These are phyloP conservation scores for Aptenodytes forsteri DNA, from an alignment of 2,113 vertebrate genomes.

Conservation along the genomic window DNA sequence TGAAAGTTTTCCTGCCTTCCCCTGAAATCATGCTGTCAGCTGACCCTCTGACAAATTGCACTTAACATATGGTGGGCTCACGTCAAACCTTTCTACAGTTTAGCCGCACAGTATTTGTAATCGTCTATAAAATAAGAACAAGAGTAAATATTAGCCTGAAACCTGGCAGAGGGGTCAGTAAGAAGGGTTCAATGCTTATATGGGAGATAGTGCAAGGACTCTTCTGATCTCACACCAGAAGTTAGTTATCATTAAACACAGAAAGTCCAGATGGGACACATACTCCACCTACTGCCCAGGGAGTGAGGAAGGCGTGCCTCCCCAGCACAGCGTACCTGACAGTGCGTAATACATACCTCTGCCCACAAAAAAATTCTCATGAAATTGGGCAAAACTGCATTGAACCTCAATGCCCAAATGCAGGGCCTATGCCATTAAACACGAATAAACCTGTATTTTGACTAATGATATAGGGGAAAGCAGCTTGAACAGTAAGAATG, in stretches of 20 bases:
- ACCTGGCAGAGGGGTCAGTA: background rate
- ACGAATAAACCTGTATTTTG: background rate
- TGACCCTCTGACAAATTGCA: background rate
- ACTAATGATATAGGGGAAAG: background rate
- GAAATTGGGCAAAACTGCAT: background rate
- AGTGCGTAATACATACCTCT: background rate
- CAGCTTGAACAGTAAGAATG: background rate
- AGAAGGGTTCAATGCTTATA: background rate
- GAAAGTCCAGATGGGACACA: background rate
- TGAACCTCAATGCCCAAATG: background rate
- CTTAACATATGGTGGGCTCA: background rate
- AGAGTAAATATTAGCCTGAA: background rate
- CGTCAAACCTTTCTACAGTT: background rate
- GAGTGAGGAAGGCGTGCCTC: background rate
- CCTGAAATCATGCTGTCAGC: background rate
- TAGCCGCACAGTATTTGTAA: background rate
- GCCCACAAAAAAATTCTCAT: background rate
- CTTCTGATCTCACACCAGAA: background rate
- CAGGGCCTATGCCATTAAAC: background rate
- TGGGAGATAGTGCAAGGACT: background rate
- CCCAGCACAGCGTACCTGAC: rapidly evolving
- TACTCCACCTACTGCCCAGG: background rate
- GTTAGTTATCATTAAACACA: background rate
- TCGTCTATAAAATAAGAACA: background rate
- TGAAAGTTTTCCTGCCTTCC: background rate